Evolutionary conservation across 2,113 vertebrate genomes (phyloP).

Genomic region (Lampris megalopsis): DNA sequence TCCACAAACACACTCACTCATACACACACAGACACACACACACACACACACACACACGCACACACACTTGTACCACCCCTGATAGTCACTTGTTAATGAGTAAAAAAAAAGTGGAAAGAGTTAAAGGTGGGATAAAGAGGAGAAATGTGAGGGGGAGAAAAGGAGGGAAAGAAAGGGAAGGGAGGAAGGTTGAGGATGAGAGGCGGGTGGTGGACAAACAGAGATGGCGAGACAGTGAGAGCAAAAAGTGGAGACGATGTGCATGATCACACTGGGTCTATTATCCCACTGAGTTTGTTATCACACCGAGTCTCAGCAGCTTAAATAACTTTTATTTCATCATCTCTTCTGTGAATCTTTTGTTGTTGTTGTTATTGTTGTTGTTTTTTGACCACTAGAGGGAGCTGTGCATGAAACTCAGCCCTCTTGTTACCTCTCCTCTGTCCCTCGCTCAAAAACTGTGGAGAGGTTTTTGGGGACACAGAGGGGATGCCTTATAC

Average conservation of each 20-base stretch:
- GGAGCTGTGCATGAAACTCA: constrained; percentile 23
- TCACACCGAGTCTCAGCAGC: not conserved
- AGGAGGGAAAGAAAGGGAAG: constrained; percentile 36
- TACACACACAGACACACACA: not conserved
- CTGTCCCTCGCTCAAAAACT: constrained; percentile 28
- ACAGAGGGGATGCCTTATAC: constrained; percentile 22
- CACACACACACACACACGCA: constrained; percentile 39
- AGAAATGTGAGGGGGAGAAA: constrained; percentile 41
- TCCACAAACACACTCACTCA: not conserved
- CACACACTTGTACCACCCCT: constrained; percentile 8
- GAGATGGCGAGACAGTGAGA: constrained; percentile 41
- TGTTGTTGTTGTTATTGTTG: no score
- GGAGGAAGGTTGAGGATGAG: not conserved
- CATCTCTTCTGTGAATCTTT: not conserved
- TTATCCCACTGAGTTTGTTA: no score
- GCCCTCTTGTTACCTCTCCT: constrained; percentile 13
- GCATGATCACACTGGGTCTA: not conserved
- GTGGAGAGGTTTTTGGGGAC: constrained; percentile 18
- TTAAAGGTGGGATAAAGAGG: constrained; percentile 41
- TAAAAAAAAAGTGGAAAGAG: constrained; percentile 27
- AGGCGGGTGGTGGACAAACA: constrained; percentile 28
- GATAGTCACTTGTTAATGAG: constrained; percentile 29
- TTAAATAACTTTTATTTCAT: constrained; percentile 31
- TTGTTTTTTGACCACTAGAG: not conserved
- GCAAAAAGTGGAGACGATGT: constrained; percentile 42